These are phyloP conservation scores for Falco concolor DNA, from an alignment of 2,797 vertebrate genomes.

Conservation along the genomic window DNA sequence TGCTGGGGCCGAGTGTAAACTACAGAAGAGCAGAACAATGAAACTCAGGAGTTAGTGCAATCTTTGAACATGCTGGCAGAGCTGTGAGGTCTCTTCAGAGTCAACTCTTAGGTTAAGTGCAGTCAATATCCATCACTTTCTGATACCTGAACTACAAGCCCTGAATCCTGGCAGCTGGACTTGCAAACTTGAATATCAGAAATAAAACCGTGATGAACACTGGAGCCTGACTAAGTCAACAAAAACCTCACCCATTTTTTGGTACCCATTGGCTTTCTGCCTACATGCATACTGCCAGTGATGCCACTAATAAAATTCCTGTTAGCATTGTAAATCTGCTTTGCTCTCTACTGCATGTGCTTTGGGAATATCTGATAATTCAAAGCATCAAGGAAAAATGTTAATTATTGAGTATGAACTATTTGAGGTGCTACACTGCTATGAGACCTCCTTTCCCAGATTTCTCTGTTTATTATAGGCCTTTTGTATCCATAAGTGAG, in stretches of 20 bases:
- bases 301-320: slow-evolving; percentile 32
- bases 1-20: background rate
- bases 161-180: background rate
- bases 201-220: background rate
- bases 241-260: background rate
- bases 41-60: background rate
- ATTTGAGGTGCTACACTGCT: slow-evolving; percentile 10
- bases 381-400: slow-evolving; percentile 39
- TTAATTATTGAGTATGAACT: slow-evolving; percentile 35
- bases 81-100: background rate
- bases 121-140: background rate
- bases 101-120: background rate
- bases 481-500: slow-evolving; percentile 38
- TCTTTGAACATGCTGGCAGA: background rate
- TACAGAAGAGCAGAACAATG: background rate
- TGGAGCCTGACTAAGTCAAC: background rate
- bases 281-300: background rate
- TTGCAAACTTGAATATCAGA: background rate
- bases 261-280: background rate
- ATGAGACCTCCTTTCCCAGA: background rate
- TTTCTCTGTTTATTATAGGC: slow-evolving; percentile 30
- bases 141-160: background rate
- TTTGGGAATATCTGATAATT: slow-evolving; percentile 41
- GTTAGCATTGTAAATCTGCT: slow-evolving; percentile 5
- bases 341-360: slow-evolving; percentile 9